Base-by-base conservation (phyloP, 2,888 invertebrate genomes). In the Cacoxenus indagator region DNA sequence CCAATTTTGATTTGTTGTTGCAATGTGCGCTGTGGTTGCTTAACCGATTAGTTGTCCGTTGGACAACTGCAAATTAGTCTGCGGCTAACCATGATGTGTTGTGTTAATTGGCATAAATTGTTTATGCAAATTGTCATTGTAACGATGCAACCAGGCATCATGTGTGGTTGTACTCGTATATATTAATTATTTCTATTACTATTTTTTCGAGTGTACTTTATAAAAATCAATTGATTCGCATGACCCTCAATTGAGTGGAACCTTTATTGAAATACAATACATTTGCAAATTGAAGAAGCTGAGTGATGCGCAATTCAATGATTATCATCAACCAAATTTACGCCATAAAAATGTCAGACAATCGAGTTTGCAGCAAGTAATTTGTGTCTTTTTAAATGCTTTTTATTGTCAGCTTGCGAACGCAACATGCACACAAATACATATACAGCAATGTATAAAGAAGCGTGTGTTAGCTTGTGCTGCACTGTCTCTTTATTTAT, bases 341-440 rank as follows among this genome's bases (percentile, higher is more conserved):
- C 61, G 61, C 69, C 68, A 82, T 80, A 71, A 81, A 80, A 78
- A 67, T 72, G 76, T 71, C 74, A 70, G 64, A 64, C 74, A 78
- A 74, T 77, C 73, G 70, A 73, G 64, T 68, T 70, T 68, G 70
- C 71, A 59, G 64, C 65, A 69, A 73, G 72, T 76, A 78, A 80
- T 80, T 82, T 82, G 82, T 80, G 78, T 72, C 77, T 72, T 81
- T 82, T 80, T 81, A 82, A 82, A 82, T 75, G 81, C 70, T 77
- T 77, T 80, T 82, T 82, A 81, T 75, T 75, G 82, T 67, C 81
- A 69, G 73, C 74, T 74, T 65, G 70, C 26, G 29, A 31, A 67
- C 45, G 48, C 29, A 37, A 67, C 43, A 54, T 57, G 17, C 57
- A 57, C 45, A 57, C 27, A 66, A 27, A 19, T 27, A 22, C 67